phyloP scores from a whole-genome alignment of 2,113 vertebrate species.

The Bombycilla garrulus region DNA sequence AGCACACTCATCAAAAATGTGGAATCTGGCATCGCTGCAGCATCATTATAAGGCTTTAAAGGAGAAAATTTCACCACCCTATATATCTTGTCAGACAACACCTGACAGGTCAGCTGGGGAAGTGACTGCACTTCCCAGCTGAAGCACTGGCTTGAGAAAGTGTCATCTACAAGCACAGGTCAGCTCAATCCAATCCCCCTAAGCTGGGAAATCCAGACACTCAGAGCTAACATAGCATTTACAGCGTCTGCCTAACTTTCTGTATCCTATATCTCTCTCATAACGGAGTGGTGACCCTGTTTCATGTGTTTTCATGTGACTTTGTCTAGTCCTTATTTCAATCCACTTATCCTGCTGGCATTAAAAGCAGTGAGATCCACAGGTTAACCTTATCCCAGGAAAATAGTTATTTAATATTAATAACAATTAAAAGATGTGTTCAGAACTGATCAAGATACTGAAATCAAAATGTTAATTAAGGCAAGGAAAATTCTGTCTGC shows the following conservation, averaged over 20 bases:
- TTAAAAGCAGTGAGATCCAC: background rate
- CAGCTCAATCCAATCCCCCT: background rate
- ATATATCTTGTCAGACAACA: background rate
- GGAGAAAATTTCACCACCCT: background rate
- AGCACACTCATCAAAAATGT: background rate
- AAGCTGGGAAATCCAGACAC: background rate
- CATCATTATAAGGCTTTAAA: background rate
- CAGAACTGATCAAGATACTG: background rate
- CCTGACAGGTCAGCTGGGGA: background rate
- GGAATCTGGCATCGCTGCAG: background rate
- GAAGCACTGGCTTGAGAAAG: background rate
- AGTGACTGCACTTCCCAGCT: background rate
- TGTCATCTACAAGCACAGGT: background rate
- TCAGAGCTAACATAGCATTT: background rate
- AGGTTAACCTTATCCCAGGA: background rate
- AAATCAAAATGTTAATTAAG: background rate
- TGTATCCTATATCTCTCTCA: background rate
- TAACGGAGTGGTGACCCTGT: fast-evolving
- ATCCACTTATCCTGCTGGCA: fast-evolving
- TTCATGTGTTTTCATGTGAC: background rate
- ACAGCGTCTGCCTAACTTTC: background rate
- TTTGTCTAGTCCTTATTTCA: background rate
- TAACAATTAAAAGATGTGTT: background rate
- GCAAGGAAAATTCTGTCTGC: background rate
- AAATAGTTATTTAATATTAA: background rate